Evolutionary conservation across 2,797 vertebrate genomes (phyloP).

Genomic region (Phyllotis vaccarum): DNA sequence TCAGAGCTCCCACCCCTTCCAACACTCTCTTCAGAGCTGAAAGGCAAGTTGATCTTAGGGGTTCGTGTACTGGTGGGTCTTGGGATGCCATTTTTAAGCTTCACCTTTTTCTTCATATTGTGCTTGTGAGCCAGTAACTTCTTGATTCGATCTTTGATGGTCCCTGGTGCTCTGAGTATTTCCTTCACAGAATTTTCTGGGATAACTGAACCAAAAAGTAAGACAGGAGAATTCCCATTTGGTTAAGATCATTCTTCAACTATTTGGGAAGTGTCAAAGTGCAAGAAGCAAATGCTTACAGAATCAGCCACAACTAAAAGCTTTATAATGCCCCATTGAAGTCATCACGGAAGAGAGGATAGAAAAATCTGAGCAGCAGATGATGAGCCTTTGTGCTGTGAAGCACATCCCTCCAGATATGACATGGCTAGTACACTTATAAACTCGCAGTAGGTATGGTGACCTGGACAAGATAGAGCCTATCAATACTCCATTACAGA

Average conservation of each 20-base stretch:
- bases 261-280: not conserved
- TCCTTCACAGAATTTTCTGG: slow-evolving; percentile 92
- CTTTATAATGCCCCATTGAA: not conserved
- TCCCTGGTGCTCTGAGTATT: slow-evolving; percentile 86
- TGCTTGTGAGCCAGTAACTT: slow-evolving; percentile 89
- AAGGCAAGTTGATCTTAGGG: slow-evolving; percentile 86
- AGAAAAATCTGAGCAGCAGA: not conserved
- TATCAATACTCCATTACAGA: not conserved
- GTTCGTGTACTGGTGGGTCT: slow-evolving; percentile 86
- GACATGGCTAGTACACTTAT: too few relatives aligned
- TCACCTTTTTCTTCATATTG: slow-evolving; percentile 88
- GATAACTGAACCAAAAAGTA: slow-evolving; percentile 89
- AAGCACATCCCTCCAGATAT: not conserved
- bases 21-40: slow-evolving; percentile 91
- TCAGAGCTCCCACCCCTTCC: slow-evolving; percentile 83
- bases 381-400: not conserved
- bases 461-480: not conserved
- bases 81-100: slow-evolving; percentile 91
- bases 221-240: slow-evolving; percentile 44
- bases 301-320: not conserved
- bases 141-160: slow-evolving; percentile 89
- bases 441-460: not conserved
- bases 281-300: not conserved
- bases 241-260: not conserved
- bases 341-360: not conserved